These are phyloP conservation scores for Sinhomidia bicolor DNA, from an alignment of 2,888 invertebrate genomes.

Conservation along the genomic window DNA sequence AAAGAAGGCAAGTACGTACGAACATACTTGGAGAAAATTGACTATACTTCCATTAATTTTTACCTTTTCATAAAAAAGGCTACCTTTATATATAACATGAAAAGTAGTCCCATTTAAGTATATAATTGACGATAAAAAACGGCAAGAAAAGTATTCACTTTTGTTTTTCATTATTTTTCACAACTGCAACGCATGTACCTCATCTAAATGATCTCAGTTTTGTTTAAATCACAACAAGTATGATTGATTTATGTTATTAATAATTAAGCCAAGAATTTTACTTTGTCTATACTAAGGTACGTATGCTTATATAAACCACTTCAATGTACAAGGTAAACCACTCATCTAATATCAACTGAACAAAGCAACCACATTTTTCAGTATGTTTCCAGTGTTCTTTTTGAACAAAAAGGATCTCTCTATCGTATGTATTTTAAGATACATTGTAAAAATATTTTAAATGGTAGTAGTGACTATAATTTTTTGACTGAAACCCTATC, in stretches of 20 bases:
- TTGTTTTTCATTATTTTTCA: background rate
- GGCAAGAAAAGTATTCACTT: background rate
- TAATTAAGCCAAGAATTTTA: background rate
- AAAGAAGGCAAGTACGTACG: background rate
- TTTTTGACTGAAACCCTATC: constrained; percentile 33
- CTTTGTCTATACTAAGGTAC: background rate
- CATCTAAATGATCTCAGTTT: constrained; percentile 45
- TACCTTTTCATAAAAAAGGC: background rate
- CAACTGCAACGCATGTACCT: constrained; percentile 52
- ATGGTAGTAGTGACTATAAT: background rate
- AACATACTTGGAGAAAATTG: too few species aligned
- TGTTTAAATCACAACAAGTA: background rate
- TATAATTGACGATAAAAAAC: too few species aligned
- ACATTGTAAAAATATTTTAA: background rate
- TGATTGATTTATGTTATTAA: background rate
- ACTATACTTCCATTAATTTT: constrained; percentile 14
- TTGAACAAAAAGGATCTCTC: constrained; percentile 24
- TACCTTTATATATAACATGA: background rate
- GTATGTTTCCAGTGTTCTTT: constrained; percentile 17
- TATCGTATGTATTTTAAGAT: constrained; percentile 24
- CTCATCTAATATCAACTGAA: constrained; percentile 37
- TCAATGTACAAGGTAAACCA: constrained; percentile 47
- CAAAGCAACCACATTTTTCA: background rate
- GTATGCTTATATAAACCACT: background rate
- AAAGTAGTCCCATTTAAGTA: too few species aligned